Evolutionary conservation across 2,113 vertebrate species (phyloP).

Genomic region (Isurus oxyrinchus): DNA sequence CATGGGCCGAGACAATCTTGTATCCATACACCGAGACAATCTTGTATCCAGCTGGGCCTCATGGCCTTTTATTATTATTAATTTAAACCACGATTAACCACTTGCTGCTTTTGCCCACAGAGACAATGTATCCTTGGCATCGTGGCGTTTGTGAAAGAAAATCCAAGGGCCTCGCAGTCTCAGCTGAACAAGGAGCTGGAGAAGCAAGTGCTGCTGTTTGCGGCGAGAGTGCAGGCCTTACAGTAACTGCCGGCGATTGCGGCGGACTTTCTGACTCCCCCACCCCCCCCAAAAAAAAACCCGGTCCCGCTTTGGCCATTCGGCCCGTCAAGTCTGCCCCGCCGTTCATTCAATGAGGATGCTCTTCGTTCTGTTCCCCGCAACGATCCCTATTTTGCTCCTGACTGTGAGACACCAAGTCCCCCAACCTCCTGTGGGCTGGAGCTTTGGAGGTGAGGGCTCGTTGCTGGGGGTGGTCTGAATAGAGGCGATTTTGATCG

Average conservation of each 20-base stretch:
- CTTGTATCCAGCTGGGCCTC: too few relatives aligned
- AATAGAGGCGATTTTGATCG: neutral
- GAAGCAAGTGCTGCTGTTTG: conserved; percentile 59
- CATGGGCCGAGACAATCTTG: too few relatives aligned
- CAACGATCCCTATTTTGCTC: neutral
- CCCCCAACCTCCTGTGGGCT: neutral
- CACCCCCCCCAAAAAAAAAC: too few relatives aligned
- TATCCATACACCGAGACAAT: too few relatives aligned
- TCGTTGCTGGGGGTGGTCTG: neutral
- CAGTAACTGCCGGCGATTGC: conserved; percentile 38
- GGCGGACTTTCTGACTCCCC: too few relatives aligned
- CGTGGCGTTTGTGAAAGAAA: conserved; percentile 50
- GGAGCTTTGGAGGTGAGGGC: neutral
- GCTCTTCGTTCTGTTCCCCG: neutral
- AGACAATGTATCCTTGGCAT: conserved; percentile 56
- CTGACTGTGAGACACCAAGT: neutral
- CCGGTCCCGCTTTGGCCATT: neutral
- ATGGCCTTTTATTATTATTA: too few relatives aligned
- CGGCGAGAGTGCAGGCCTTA: conserved; percentile 51
- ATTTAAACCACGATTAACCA: neutral
- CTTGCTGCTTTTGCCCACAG: conserved; percentile 43
- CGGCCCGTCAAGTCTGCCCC: neutral
- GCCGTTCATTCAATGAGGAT: neutral
- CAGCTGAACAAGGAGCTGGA: conserved; percentile 54
- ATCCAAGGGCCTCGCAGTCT: conserved; percentile 51